Conservation (phyloP, 2,888 invertebrate genomes). For the Chrysotoxum bicinctum region DNA sequence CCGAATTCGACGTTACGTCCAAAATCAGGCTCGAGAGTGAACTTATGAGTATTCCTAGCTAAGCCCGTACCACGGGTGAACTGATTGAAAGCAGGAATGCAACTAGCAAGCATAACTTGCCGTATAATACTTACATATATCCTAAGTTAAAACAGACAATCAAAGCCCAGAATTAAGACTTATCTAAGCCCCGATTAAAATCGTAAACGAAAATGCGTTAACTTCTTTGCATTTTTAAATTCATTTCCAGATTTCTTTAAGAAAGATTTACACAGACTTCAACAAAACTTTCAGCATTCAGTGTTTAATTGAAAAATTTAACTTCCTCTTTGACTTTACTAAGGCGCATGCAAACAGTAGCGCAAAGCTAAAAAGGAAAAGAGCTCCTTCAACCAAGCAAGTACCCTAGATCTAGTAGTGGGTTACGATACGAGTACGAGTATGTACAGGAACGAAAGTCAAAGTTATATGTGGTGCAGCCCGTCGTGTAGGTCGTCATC, state of each 20-base stretch:
- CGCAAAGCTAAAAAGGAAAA: constrained; percentile 26
- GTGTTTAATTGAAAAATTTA: constrained; percentile 62
- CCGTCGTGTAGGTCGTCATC: background rate
- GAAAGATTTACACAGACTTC: background rate
- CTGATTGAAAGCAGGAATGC: too few species aligned
- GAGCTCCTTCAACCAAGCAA: constrained; percentile 41
- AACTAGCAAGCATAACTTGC: too few species aligned
- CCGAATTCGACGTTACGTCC: too few species aligned
- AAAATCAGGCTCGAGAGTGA: too few species aligned
- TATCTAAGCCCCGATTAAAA: too few species aligned
- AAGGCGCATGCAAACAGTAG: constrained; percentile 45
- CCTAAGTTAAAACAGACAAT: too few species aligned
- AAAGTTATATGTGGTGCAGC: constrained; percentile 17
- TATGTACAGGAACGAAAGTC: constrained; percentile 14
- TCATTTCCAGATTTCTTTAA: background rate
- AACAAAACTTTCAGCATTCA: constrained; percentile 25
- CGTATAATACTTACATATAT: too few species aligned
- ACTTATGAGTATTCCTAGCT: too few species aligned
- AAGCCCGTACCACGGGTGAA: too few species aligned
- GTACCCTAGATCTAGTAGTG: constrained; percentile 19
- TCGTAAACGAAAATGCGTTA: too few species aligned
- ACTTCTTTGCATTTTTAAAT: background rate
- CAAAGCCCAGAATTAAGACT: too few species aligned
- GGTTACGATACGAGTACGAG: background rate
- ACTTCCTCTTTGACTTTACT: constrained; percentile 26